Conservation (phyloP, 1,140 invertebrate genomes). For the Nasonia vitripennis region DNA sequence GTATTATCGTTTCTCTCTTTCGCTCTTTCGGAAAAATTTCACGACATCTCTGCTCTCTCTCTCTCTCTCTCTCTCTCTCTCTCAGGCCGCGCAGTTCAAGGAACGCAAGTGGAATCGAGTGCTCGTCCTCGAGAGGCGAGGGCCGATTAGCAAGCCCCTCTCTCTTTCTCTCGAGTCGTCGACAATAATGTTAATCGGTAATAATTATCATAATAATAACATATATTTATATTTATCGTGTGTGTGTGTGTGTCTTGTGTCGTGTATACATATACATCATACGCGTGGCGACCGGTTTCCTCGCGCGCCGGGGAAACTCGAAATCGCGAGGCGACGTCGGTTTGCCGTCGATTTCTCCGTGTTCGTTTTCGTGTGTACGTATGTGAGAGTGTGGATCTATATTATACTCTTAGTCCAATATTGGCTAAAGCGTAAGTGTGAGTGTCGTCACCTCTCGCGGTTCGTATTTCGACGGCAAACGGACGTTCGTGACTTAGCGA, state of each 20-base stretch:
- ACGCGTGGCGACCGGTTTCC: conserved; percentile 22
- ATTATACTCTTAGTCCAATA: neutral
- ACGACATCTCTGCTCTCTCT: neutral
- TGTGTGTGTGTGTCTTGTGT: conserved; percentile 5
- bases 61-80: conserved; percentile 7
- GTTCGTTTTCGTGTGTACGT: neutral
- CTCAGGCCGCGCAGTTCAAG: neutral
- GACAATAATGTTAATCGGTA: neutral
- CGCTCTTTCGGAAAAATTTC: neutral
- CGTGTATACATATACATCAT: neutral
- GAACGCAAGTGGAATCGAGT: neutral
- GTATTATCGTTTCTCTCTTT: neutral
- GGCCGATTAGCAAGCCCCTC: neutral
- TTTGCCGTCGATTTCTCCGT: conserved; percentile 3
- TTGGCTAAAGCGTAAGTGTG: neutral
- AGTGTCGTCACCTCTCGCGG: neutral
- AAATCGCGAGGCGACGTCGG: conserved; percentile 17
- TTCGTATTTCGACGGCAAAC: conserved; percentile 29
- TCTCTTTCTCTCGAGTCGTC: neutral
- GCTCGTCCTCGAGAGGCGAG: neutral
- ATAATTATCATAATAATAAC: neutral
- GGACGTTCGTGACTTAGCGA: conserved; percentile 32
- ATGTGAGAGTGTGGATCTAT: neutral
- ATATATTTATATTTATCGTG: neutral
- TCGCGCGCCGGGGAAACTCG: conserved; percentile 22